Evolutionary conservation across 2,888 invertebrate genomes (phyloP).

Genomic region (Drosophila barbarae): DNA sequence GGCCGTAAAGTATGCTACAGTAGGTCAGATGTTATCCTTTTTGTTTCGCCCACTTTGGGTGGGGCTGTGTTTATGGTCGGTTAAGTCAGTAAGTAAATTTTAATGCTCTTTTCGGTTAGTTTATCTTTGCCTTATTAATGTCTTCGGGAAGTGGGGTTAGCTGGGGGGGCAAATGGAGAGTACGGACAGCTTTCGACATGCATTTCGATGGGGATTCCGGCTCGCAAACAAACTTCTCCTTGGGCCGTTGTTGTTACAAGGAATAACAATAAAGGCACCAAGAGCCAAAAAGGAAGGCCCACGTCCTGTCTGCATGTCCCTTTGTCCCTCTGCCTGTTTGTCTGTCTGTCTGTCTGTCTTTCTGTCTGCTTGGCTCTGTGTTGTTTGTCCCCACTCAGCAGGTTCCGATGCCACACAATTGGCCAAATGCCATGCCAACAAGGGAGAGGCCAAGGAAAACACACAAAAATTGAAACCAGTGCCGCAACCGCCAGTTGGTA

Average conservation of each 20-base stretch:
- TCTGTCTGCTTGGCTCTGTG: slow-evolving; percentile 5
- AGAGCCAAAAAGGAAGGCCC: slow-evolving; percentile 21
- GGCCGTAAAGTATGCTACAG: slow-evolving; percentile 41
- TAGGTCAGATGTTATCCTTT: slow-evolving; percentile 39
- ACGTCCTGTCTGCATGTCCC: slow-evolving; percentile 17
- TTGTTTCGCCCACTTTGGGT: slow-evolving; percentile 10
- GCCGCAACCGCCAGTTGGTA: slow-evolving; percentile 41
- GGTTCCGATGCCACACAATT: slow-evolving; percentile 43
- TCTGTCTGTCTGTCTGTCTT: slow-evolving; percentile 3
- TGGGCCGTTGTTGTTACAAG: slow-evolving; percentile 12
- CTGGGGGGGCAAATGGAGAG: neutral
- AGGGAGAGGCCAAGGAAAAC: slow-evolving; percentile 24
- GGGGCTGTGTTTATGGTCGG: slow-evolving; percentile 41
- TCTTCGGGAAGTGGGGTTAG: slow-evolving; percentile 24
- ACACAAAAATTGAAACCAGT: slow-evolving; percentile 43
- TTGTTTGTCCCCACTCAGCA: slow-evolving; percentile 38
- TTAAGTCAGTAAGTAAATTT: slow-evolving; percentile 52
- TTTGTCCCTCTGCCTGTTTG: slow-evolving; percentile 2
- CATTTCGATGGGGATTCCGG: slow-evolving; percentile 26
- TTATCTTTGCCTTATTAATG: slow-evolving; percentile 41
- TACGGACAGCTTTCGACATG: slow-evolving; percentile 24
- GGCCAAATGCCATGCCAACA: slow-evolving; percentile 46
- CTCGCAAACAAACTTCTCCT: slow-evolving; percentile 20
- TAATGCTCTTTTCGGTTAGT: slow-evolving; percentile 45
- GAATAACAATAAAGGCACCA: slow-evolving; percentile 32